Evolutionary conservation across 2,888 invertebrate species (phyloP).

Genomic region (Frankliniella intonsa): DNA sequence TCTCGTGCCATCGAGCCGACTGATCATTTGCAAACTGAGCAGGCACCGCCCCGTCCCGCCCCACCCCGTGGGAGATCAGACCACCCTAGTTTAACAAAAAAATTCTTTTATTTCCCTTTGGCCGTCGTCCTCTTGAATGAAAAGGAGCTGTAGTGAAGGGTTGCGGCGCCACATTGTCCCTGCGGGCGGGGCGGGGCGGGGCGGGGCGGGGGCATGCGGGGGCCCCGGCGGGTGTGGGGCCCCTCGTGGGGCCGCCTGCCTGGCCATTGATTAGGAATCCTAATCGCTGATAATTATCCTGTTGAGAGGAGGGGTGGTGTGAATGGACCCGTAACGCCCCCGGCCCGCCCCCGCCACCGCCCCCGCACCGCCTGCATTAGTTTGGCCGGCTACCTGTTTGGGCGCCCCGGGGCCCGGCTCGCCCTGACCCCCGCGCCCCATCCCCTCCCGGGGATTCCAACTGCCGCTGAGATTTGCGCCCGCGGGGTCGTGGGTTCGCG

Average conservation of each 20-base stretch:
- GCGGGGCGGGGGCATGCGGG: background rate
- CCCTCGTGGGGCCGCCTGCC: background rate
- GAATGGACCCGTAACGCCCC: constrained; percentile 13
- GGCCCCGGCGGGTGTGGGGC: background rate
- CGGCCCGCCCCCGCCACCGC: background rate
- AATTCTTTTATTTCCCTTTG: background rate
- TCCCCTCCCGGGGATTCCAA: no score
- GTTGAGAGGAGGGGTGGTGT: constrained; percentile 21
- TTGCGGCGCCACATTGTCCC: background rate
- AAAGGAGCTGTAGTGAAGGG: background rate
- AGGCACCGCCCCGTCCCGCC: no score
- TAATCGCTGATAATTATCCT: constrained; percentile 25
- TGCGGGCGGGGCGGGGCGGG: background rate
- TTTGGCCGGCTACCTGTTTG: constrained; percentile 16
- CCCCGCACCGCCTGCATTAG: background rate
- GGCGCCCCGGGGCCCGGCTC: background rate
- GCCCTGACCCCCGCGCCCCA: no score
- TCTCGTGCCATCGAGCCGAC: background rate
- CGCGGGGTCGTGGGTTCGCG: background rate
- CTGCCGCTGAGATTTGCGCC: background rate
- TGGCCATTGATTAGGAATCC: constrained; percentile 11
- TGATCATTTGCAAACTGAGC: constrained; percentile 10
- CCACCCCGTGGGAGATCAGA: no score
- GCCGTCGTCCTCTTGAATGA: no score
- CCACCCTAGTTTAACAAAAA: no score